phyloP scores from a whole-genome alignment of 2,113 vertebrate species.

The Agelaius tricolor region DNA sequence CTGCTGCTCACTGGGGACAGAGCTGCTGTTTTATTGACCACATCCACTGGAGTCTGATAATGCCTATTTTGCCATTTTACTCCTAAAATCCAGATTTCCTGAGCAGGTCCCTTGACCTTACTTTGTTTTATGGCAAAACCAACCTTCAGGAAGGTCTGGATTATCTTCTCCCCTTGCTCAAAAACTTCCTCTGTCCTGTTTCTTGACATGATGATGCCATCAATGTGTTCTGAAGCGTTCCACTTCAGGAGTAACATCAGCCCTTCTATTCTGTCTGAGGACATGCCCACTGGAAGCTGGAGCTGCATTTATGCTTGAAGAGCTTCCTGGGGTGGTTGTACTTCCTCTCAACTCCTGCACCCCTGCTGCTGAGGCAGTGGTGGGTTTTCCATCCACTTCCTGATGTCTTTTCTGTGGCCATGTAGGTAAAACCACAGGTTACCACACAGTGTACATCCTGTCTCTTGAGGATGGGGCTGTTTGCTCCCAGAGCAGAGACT shows the following conservation, averaged over 20 bases:
- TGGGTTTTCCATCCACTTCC: neutral
- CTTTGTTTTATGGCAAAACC: neutral
- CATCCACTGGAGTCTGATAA: rapidly evolving
- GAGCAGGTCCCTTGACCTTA: neutral
- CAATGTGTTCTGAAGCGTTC: neutral
- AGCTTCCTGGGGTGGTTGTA: neutral
- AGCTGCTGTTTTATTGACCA: neutral
- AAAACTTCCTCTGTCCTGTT: neutral
- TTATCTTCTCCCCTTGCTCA: neutral
- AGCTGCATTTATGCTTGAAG: neutral
- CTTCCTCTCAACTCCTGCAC: neutral
- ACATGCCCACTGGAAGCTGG: neutral
- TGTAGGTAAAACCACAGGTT: neutral
- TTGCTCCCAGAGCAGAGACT: neutral
- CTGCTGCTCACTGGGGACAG: neutral
- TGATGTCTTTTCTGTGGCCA: neutral
- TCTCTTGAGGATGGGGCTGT: neutral
- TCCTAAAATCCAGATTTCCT: neutral
- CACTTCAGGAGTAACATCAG: neutral
- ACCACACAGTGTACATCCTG: neutral
- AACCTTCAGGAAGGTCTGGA: neutral
- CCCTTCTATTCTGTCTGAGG: neutral
- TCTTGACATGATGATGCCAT: neutral
- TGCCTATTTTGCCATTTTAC: neutral
- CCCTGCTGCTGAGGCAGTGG: neutral